phyloP scores from a whole-genome alignment of 2,888 invertebrate genomes.

The Phyllotreta cruciferae region DNA sequence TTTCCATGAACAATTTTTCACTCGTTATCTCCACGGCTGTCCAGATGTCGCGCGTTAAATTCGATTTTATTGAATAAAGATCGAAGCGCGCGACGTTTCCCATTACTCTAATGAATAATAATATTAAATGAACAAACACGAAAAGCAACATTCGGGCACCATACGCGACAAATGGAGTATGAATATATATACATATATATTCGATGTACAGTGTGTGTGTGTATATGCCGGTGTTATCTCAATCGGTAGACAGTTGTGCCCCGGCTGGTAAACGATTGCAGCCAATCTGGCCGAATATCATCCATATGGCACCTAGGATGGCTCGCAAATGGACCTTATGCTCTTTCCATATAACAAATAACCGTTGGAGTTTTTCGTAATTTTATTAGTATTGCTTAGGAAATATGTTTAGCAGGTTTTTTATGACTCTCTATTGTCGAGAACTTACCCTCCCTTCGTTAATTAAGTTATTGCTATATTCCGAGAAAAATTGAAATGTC shows the following conservation, averaged over 20 bases:
- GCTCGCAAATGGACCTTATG: slow-evolving; percentile 43
- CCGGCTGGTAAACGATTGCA: slow-evolving; percentile 50
- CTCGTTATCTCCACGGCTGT: not conserved
- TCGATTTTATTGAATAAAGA: slow-evolving; percentile 14
- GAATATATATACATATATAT: slow-evolving; percentile 35
- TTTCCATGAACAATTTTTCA: too few species aligned
- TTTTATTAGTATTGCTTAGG: slow-evolving; percentile 31
- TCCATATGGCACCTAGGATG: slow-evolving; percentile 49
- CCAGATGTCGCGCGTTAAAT: slow-evolving; percentile 26
- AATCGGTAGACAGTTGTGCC: slow-evolving; percentile 49
- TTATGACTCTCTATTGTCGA: slow-evolving; percentile 17
- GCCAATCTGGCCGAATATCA: slow-evolving; percentile 51
- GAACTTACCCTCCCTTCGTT: too few species aligned
- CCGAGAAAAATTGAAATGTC: too few species aligned
- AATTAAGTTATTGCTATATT: too few species aligned
- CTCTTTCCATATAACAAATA: slow-evolving; percentile 32
- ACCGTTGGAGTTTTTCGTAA: slow-evolving; percentile 17
- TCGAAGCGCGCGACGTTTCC: slow-evolving; percentile 34
- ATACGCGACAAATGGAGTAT: slow-evolving; percentile 47
- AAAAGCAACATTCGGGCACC: slow-evolving; percentile 49
- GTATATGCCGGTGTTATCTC: slow-evolving; percentile 44
- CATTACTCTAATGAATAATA: slow-evolving; percentile 41
- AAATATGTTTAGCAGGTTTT: slow-evolving; percentile 28
- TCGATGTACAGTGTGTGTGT: not conserved
- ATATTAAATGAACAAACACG: slow-evolving; percentile 42